Evolutionary conservation across 1,140 invertebrate species (phyloP).

Genomic region (Lepidurus packardi): DNA sequence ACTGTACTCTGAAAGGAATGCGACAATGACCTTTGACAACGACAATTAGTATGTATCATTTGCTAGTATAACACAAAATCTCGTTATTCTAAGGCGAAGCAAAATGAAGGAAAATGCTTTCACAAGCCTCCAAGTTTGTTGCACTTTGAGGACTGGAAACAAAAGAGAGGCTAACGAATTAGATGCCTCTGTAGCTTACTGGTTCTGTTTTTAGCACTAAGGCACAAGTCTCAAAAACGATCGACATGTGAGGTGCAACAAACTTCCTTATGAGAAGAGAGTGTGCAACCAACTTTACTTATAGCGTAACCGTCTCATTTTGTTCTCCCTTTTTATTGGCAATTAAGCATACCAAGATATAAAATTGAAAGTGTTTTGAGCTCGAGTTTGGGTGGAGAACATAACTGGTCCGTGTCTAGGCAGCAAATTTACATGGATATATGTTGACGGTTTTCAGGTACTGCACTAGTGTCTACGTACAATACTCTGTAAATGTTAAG

Average conservation of each 20-base stretch:
- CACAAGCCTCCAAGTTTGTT: background rate
- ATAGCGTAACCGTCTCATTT: slow-evolving; percentile 15
- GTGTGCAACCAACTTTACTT: background rate
- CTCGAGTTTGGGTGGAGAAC: slow-evolving; percentile 18
- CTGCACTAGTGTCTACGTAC: no score
- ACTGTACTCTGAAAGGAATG: background rate
- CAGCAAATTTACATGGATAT: slow-evolving; percentile 8
- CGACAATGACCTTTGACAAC: slow-evolving; percentile 2
- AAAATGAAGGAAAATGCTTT: background rate
- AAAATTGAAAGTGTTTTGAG: slow-evolving; percentile 4
- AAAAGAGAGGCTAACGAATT: slow-evolving; percentile 19
- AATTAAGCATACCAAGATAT: background rate
- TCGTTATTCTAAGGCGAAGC: background rate
- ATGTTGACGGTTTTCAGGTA: no score
- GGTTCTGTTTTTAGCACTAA: background rate
- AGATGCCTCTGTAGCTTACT: background rate
- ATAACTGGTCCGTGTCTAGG: background rate
- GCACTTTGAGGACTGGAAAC: background rate
- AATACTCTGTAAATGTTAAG: no score
- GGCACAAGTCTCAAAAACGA: background rate
- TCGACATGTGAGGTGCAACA: background rate
- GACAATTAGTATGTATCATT: background rate
- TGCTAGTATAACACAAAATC: background rate
- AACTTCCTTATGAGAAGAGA: background rate
- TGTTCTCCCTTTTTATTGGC: background rate